A percentile compares a stretch with the other conserved stretches of the same genome.
Evolutionary conservation across 2,888 invertebrate genomes (phyloP).

Genomic region (Tachina fera): DNA sequence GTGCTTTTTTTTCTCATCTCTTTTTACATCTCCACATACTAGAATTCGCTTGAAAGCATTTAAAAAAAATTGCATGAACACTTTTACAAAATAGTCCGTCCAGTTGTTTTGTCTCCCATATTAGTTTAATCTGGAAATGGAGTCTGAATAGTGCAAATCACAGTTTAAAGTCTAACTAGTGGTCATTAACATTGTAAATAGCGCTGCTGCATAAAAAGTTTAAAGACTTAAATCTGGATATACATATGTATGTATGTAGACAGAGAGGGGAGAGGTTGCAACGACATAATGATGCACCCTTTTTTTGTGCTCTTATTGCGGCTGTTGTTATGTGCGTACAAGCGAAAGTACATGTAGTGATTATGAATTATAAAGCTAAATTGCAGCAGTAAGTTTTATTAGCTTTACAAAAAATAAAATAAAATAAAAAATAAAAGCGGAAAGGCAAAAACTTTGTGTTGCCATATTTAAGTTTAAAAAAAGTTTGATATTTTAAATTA

Average conservation of each 20-base stretch:
- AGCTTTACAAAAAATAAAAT: neutral
- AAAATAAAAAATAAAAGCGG: neutral
- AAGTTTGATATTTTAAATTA: no score
- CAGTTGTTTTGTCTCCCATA: conserved; percentile 46
- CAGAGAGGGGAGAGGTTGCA: neutral
- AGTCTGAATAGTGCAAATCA: conserved; percentile 66
- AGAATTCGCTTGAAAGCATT: conserved; percentile 41
- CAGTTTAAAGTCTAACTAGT: conserved; percentile 72
- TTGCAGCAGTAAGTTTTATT: conserved; percentile 31
- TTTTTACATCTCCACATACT: conserved; percentile 4
- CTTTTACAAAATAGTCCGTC: conserved; percentile 27
- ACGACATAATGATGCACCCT: conserved; percentile 64
- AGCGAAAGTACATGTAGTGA: conserved; percentile 49
- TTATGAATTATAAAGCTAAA: conserved; percentile 56
- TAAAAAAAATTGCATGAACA: conserved; percentile 26
- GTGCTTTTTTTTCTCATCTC: conserved; percentile 6
- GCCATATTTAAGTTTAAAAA: conserved; percentile 15
- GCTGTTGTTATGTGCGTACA: neutral
- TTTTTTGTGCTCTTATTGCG: conserved; percentile 31
- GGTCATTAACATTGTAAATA: conserved; percentile 73
- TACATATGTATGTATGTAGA: neutral
- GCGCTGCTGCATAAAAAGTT: conserved; percentile 22
- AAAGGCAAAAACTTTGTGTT: neutral
- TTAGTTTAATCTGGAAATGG: conserved; percentile 62
- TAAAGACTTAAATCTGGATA: conserved; percentile 11